Conservation (phyloP, 1,140 invertebrate species). For the Wiebesia pumilae region DNA sequence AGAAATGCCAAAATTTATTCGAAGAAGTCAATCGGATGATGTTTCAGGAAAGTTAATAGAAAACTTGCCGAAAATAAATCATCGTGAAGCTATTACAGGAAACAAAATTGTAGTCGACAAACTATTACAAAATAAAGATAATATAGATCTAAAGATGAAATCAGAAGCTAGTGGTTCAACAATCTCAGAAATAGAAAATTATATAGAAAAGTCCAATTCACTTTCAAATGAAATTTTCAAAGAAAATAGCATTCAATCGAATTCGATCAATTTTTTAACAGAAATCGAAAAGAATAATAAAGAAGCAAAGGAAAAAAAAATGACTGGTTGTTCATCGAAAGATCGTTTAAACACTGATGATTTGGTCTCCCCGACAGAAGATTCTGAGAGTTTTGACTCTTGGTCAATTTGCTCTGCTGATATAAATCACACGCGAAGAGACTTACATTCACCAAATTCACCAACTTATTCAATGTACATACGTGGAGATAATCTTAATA, state of each 20-base stretch:
- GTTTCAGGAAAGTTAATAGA: conserved; percentile 55
- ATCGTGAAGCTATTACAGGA: conserved; percentile 61
- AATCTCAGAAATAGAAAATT: conserved; percentile 48
- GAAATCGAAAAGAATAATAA: conserved; percentile 32
- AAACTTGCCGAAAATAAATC: conserved; percentile 58
- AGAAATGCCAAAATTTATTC: conserved; percentile 8
- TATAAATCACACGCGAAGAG: conserved; percentile 66
- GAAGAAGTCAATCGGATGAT: conserved; percentile 19
- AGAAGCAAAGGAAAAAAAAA: conserved; percentile 37
- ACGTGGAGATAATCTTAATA: conserved; percentile 68
- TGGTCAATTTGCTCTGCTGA: conserved; percentile 81
- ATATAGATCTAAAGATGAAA: conserved; percentile 58
- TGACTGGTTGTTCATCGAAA: conserved; percentile 29
- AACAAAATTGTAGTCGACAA: conserved; percentile 66
- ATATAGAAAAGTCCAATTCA: conserved; percentile 8
- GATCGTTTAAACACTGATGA: conserved; percentile 60
- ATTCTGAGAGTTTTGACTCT: conserved; percentile 80
- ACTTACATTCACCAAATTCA: conserved; percentile 74
- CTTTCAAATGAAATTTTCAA: background rate
- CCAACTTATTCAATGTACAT: conserved; percentile 70
- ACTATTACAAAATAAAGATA: conserved; percentile 56
- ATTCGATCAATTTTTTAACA: background rate
- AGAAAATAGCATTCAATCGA: background rate
- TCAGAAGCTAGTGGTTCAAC: conserved; percentile 2
- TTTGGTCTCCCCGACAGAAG: conserved; percentile 78